phyloP scores from a whole-genome alignment of 2,113 vertebrate genomes.

The Herpetotheres cachinnans region DNA sequence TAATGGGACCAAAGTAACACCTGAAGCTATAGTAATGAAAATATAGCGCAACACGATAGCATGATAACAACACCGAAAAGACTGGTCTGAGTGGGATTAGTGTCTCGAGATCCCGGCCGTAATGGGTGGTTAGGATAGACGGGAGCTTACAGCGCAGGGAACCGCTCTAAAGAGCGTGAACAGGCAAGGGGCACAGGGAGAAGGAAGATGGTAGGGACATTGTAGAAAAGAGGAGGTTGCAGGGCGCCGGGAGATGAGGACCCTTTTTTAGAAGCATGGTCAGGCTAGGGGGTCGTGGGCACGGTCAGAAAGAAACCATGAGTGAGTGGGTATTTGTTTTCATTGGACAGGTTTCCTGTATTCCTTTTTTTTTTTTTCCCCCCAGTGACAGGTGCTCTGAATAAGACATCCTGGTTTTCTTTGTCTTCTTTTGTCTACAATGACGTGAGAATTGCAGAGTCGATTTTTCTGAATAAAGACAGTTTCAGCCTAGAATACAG shows the following conservation, averaged over 20 bases:
- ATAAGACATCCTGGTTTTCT: background rate
- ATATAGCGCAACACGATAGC: background rate
- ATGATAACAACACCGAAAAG: background rate
- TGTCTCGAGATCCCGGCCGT: rapidly evolving
- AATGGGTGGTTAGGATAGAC: background rate
- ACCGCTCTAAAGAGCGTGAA: background rate
- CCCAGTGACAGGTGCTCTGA: background rate
- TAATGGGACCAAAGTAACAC: background rate
- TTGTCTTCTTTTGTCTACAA: background rate
- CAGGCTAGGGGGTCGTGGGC: background rate
- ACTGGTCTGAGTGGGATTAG: background rate
- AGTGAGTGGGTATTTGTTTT: background rate
- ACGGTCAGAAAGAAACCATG: background rate
- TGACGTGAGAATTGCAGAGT: background rate
- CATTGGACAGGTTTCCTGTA: background rate
- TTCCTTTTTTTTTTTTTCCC: no score
- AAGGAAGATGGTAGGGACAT: background rate
- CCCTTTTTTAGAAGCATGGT: background rate
- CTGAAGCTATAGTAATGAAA: background rate
- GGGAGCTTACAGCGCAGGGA: background rate
- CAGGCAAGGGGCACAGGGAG: background rate
- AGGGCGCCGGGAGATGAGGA: background rate
- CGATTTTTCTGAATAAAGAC: background rate
- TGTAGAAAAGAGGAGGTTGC: background rate
- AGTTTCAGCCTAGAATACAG: background rate